A percentile compares a stretch with the other conserved stretches of the same genome.
Conservation (phyloP, 1,140 invertebrate genomes). For the Ceratina calcarata region DNA sequence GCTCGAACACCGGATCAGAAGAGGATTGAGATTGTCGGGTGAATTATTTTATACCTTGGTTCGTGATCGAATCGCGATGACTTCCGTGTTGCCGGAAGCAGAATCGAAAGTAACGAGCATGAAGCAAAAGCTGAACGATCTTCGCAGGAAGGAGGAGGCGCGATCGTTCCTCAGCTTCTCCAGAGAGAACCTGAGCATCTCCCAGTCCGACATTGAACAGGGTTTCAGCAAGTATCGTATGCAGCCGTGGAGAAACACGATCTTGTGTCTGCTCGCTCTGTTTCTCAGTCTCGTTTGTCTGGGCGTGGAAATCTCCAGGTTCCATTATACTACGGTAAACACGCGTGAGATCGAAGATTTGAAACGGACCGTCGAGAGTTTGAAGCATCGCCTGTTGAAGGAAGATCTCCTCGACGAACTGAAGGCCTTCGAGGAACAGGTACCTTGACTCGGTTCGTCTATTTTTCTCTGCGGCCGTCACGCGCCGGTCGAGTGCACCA, state of each 20-base stretch:
- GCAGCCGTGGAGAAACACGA: constrained; percentile 55
- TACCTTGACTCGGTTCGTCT: constrained; percentile 29
- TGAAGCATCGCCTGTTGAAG: constrained; percentile 72
- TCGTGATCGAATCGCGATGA: constrained; percentile 60
- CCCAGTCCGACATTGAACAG: constrained; percentile 72
- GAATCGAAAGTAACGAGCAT: constrained; percentile 58
- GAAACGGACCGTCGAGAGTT: constrained; percentile 68
- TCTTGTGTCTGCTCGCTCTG: constrained; percentile 66
- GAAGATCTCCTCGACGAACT: constrained; percentile 72
- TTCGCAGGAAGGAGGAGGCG: constrained; percentile 60
- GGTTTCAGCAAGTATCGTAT: constrained; percentile 65
- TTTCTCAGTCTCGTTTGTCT: constrained; percentile 65
- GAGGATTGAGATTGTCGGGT: too few species aligned
- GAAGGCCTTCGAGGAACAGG: constrained; percentile 75
- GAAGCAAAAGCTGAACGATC: constrained; percentile 58
- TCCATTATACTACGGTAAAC: constrained; percentile 65
- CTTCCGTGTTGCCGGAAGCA: constrained; percentile 64
- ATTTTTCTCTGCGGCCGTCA: background rate
- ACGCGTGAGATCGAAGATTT: constrained; percentile 68
- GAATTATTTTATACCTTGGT: too few species aligned
- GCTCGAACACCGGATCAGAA: background rate
- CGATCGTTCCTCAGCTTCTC: constrained; percentile 74
- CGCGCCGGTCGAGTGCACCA: background rate
- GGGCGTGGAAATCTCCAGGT: constrained; percentile 70
- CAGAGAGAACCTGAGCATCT: constrained; percentile 74